Percentiles rank a stretch among this genome's conserved stretches.
These are phyloP conservation scores for Tinamus guttatus DNA, from an alignment of 2,113 vertebrate species.

Conservation along the genomic window DNA sequence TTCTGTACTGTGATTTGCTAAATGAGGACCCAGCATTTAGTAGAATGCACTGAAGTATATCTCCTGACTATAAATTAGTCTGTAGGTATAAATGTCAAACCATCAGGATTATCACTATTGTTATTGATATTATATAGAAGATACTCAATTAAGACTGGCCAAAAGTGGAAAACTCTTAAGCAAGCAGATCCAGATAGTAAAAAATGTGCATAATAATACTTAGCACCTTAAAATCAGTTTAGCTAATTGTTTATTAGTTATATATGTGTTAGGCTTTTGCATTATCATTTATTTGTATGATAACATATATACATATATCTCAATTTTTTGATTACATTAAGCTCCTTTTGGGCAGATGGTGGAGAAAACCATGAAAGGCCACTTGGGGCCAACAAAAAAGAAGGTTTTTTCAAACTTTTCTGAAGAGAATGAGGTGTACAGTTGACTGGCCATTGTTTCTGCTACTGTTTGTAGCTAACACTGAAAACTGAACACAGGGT, in stretches of 20 bases:
- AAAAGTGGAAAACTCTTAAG: background rate
- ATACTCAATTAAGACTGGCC: background rate
- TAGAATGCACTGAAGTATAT: background rate
- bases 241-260: background rate
- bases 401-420: background rate
- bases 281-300: background rate
- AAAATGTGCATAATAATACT: background rate
- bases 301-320: rapidly evolving
- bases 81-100: background rate
- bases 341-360: background rate
- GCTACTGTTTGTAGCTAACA: background rate
- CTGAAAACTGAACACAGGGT: background rate
- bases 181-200: background rate
- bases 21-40: background rate
- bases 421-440: background rate
- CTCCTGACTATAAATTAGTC: background rate
- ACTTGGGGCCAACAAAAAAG: background rate
- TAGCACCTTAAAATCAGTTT: background rate
- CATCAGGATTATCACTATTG: background rate
- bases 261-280: background rate
- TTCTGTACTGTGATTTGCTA: background rate
- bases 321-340: background rate
- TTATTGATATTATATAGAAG: background rate
- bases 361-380: background rate
- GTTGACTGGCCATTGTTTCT: background rate